Evolutionary conservation across 2,113 vertebrate genomes (phyloP), one percentile per base, ranked within the genome.

Genomic region (Aramus guarauna): DNA sequence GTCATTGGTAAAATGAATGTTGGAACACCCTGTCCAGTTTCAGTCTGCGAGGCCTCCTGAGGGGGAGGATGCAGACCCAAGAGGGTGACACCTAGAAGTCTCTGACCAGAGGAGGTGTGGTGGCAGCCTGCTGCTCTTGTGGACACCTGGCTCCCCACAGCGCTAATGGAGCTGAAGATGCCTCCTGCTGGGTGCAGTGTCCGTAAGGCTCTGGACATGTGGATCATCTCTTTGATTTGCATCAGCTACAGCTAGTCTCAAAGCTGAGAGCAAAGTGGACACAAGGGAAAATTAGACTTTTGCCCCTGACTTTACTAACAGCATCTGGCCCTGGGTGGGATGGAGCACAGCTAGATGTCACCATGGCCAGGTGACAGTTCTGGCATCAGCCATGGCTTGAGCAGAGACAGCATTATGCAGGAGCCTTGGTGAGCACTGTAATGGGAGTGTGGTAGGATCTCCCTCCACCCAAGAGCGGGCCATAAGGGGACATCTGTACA

Each of bases 401-500:
- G 45, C 98, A 97, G 89, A 97, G 96, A 24, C 98, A 98, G 90
- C 94, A 96, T 69, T 98, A 99, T 6, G 74, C 98, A 53, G 98
- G 97, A 10, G 98, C 98, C 0, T 67, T 98, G 21, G 98, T 99
- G 96, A 97, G 45, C 20, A 8, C 92, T 60, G 7, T 4, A 98
- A 92, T 30, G 92, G 95, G 27, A 85, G 81, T 64, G 97, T 98
- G 16, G 98, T 98, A 67, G 94, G 99, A 53, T 98, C 97, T 6
- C 98, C 98, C 21, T 98, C 98, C 15, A 99, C 98, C 6, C 97
- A 85, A 27, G 98, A 99, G 69, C 98, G 98, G 98, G 98, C 98
- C 2, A 32, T 99, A 90, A 99, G 98, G 73, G 98, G 96, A 74
- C 97, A 98, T 84, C 97, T 99, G 37, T 85, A 96, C 11, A 98